A percentile compares a stretch with the other conserved stretches of the same genome.
Conservation (phyloP, 2,888 invertebrate genomes). For the Cataglyphis livida region DNA sequence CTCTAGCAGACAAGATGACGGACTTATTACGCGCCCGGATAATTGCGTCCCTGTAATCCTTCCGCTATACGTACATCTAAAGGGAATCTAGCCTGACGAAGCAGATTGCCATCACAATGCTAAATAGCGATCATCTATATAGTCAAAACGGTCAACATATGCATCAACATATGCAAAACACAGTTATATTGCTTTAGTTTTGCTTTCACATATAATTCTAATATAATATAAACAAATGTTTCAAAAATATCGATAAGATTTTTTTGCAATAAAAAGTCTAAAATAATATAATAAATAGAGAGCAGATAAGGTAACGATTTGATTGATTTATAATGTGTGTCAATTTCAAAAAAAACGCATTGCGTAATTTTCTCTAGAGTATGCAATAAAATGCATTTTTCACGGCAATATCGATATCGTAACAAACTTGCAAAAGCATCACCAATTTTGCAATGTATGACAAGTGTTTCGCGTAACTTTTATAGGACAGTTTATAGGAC, state of each 20-base stretch:
- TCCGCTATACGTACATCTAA: slow-evolving; percentile 71
- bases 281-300: not conserved
- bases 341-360: not conserved
- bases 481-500: slow-evolving; percentile 68
- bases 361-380: not conserved
- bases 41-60: slow-evolving; percentile 74
- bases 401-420: slow-evolving; percentile 52
- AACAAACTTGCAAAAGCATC: slow-evolving; percentile 61
- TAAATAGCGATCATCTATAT: slow-evolving; percentile 52
- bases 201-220: not conserved
- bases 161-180: not conserved
- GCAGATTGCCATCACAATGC: slow-evolving; percentile 40
- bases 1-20: slow-evolving; percentile 57
- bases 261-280: not conserved
- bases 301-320: not conserved
- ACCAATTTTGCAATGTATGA: slow-evolving; percentile 72
- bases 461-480: slow-evolving; percentile 71
- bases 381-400: slow-evolving; percentile 21
- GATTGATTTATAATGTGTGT: not conserved
- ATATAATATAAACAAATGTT: not conserved
- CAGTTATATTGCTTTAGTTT: not conserved
- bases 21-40: slow-evolving; percentile 59
- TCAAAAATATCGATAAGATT: not conserved
- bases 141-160: slow-evolving; percentile 45
- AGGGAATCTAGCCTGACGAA: slow-evolving; percentile 27